Evolutionary conservation across 1,140 invertebrate species (phyloP), one percentile per base, ranked within the genome.

Genomic region (Drosophila gunungcola): DNA sequence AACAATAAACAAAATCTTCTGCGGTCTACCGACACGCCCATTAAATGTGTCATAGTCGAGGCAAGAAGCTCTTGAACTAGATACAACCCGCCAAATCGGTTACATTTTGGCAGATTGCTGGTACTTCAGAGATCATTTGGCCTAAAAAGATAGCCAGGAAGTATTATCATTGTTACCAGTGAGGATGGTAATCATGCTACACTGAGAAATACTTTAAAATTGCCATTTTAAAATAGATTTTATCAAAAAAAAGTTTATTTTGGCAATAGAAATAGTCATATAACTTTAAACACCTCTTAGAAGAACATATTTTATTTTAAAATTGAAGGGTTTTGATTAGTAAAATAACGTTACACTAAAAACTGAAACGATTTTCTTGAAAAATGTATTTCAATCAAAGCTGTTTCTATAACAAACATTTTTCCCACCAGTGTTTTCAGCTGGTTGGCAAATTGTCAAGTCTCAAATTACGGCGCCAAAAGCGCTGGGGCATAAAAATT

Each of bases 401-500:
- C 16, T 21, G 7, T 6, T 6, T 32, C 5, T 32, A 32, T 32
- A 32, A 5, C 29, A 32, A 32, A 32, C 6, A 12, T 16, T n/a
- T 2, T 41, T 6, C 1, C 5, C 1, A 10, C 1, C 60, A 53
- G 64, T 68, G 56, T 75, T 80, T 58, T 73, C 63, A 56, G 70
- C 29, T 72, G 62, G 60, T 62, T 63, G 54, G 55, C 64, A 80
- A 79, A 79, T 64, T 63, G 45, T 77, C 79, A 67, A 74, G 78
- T 86, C 57, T 86, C 65, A 68, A 76, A 90, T 81, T 65, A 78
- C 85, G 72, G 61, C 79, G 67, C 56, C 68, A 55, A 80, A 82
- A 73, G 72, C 78, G 61, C 68, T 76, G 57, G 64, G 68, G 86
- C 81, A 85, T 90, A 81, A 76, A 79, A 81, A 85, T 90, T 82